phyloP scores from a whole-genome alignment of 2,113 vertebrate species.

The Petrocephalus microphthalmus region DNA sequence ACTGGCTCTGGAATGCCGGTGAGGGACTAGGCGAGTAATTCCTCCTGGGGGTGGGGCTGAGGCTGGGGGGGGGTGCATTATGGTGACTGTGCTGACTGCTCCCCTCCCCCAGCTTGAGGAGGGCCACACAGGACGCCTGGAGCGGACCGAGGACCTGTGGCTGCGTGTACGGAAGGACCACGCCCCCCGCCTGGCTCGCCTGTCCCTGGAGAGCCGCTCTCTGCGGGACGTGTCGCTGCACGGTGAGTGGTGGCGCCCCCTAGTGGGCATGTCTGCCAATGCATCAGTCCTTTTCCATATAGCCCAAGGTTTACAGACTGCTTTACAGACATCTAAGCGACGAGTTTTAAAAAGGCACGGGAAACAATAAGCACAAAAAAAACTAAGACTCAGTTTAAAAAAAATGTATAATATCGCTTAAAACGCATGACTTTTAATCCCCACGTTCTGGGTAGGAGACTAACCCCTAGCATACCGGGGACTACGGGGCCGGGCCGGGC shows the following conservation, averaged over 20 bases:
- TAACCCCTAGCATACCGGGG: neutral
- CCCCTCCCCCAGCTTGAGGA: conserved; percentile 73
- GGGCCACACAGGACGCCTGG: conserved; percentile 88
- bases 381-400: neutral
- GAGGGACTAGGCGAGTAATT: neutral
- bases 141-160: conserved; percentile 95
- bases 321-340: neutral
- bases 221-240: conserved; percentile 84
- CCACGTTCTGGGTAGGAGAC: no score
- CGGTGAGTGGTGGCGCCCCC: conserved; percentile 52
- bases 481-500: no score
- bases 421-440: neutral
- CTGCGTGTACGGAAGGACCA: conserved; percentile 92
- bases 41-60: neutral
- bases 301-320: neutral
- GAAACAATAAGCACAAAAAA: neutral
- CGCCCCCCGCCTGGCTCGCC: conserved; percentile 84
- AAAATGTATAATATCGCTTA: neutral
- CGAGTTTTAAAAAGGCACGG: no score
- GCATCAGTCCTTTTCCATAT: no score
- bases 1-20: neutral
- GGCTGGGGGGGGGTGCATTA: neutral
- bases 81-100: neutral
- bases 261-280: neutral
- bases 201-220: conserved; percentile 91